Evolutionary conservation across 2,797 vertebrate genomes (phyloP).

Genomic region (Enteromius paludinosus): DNA sequence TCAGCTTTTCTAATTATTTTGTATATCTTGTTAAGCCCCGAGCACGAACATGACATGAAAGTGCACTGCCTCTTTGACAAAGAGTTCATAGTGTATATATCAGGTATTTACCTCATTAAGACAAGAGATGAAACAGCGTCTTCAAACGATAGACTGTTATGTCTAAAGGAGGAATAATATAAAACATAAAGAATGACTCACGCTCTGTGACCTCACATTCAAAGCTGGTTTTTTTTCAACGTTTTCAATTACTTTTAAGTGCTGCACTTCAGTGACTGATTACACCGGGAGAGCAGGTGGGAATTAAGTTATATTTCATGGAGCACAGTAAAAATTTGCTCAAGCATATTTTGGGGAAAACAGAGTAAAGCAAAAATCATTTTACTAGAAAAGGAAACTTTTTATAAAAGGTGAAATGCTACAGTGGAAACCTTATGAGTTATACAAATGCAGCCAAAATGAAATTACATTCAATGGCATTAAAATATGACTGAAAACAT

Average conservation of each 20-base stretch:
- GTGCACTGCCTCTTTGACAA: conserved; percentile 5
- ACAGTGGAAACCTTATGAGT: background rate
- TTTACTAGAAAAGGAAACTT: background rate
- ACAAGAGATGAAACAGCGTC: conserved; percentile 33
- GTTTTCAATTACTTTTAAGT: conserved; percentile 1
- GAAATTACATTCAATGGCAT: background rate
- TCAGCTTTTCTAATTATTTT: conserved; percentile 29
- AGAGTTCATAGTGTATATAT: conserved; percentile 41
- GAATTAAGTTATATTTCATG: background rate
- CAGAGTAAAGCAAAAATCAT: background rate
- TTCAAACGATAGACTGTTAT: background rate
- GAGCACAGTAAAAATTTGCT: background rate
- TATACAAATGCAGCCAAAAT: background rate
- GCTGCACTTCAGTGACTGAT: conserved; percentile 18
- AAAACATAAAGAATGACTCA: background rate
- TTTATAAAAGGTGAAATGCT: background rate
- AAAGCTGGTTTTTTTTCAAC: conserved; percentile 10
- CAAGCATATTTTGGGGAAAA: background rate
- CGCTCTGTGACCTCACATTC: conserved; percentile 19
- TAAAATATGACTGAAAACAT: background rate
- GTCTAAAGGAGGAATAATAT: conserved; percentile 5
- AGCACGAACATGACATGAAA: conserved; percentile 26
- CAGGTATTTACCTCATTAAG: conserved; percentile 28
- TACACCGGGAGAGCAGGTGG: conserved; percentile 10
- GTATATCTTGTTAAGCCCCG: conserved; percentile 39